Evolutionary conservation across 2,888 invertebrate species (phyloP).

Genomic region (Anorthoa munda): DNA sequence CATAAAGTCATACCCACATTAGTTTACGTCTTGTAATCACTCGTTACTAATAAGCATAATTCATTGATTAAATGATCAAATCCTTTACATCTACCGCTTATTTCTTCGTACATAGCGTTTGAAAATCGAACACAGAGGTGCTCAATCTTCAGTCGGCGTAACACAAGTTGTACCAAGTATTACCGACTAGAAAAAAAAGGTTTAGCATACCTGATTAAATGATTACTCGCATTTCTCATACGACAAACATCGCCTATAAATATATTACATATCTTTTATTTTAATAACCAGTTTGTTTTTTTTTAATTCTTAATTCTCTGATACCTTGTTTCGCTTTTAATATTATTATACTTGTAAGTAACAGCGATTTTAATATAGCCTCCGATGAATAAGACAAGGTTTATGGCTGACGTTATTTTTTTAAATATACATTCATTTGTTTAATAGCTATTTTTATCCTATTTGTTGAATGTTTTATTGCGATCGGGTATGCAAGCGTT

Average conservation of each 20-base stretch:
- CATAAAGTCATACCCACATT: slow-evolving; percentile 41
- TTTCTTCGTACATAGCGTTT: slow-evolving; percentile 17
- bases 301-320: slow-evolving; percentile 4
- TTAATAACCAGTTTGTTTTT: slow-evolving; percentile 42
- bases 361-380: slow-evolving; percentile 1
- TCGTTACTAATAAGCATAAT: slow-evolving; percentile 43
- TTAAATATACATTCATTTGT: not conserved
- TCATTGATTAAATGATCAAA: slow-evolving; percentile 42
- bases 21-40: slow-evolving; percentile 39
- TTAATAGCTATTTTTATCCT: slow-evolving; percentile 6
- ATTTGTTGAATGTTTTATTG: slow-evolving; percentile 2
- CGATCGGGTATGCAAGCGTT: not conserved
- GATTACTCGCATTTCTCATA: slow-evolving; percentile 43
- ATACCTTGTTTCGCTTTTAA: slow-evolving; percentile 12
- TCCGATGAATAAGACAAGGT: not conserved
- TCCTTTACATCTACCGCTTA: slow-evolving; percentile 38
- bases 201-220: slow-evolving; percentile 39
- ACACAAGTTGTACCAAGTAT: not conserved
- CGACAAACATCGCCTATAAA: slow-evolving; percentile 28
- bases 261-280: slow-evolving; percentile 35
- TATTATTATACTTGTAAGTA: slow-evolving; percentile 7
- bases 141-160: slow-evolving; percentile 24
- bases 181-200: slow-evolving; percentile 29
- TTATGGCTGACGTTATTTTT: not conserved
- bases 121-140: slow-evolving; percentile 25